Conservation (phyloP, 2,888 invertebrate species). For the Drosophila mimetica region DNA sequence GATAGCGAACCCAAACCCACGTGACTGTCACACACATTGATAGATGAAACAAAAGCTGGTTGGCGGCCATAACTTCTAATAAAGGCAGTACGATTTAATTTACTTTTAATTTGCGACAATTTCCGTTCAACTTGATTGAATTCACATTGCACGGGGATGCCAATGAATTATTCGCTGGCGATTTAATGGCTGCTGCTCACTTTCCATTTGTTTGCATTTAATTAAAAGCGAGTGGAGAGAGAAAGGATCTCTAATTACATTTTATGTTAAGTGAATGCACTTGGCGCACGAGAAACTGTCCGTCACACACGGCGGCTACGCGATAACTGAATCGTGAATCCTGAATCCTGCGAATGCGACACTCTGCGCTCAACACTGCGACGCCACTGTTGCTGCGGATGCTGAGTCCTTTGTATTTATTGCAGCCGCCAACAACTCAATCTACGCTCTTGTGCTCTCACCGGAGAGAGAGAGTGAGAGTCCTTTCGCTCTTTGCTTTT, state of each 20-base stretch:
- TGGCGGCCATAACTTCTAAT: constrained; percentile 39
- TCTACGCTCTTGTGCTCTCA: constrained; percentile 30
- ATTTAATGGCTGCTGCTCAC: constrained; percentile 17
- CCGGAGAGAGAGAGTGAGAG: neutral
- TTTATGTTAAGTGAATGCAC: constrained; percentile 55
- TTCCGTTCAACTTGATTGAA: constrained; percentile 56
- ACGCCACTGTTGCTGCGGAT: constrained; percentile 67
- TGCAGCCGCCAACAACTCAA: constrained; percentile 52
- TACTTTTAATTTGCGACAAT: constrained; percentile 60
- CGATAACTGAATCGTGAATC: constrained; percentile 35
- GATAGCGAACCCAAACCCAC: constrained; percentile 16
- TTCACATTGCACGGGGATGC: constrained; percentile 30
- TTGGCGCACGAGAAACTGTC: constrained; percentile 17
- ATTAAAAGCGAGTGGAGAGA: constrained; percentile 17
- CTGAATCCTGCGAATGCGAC: constrained; percentile 17
- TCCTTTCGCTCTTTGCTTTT: constrained; percentile 41
- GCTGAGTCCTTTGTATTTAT: constrained; percentile 66
- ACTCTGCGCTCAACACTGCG: constrained; percentile 44
- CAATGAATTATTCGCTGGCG: constrained; percentile 11
- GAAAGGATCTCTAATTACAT: constrained; percentile 36
- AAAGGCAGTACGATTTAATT: constrained; percentile 43
- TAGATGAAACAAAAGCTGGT: constrained; percentile 38
- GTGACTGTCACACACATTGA: constrained; percentile 24
- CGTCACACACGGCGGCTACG: constrained; percentile 58
- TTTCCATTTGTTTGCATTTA: constrained; percentile 40